Percentiles rank a stretch among this genome's conserved stretches.
phyloP scores from a whole-genome alignment of 2,888 invertebrate species.

The Platycheirus albimanus region DNA sequence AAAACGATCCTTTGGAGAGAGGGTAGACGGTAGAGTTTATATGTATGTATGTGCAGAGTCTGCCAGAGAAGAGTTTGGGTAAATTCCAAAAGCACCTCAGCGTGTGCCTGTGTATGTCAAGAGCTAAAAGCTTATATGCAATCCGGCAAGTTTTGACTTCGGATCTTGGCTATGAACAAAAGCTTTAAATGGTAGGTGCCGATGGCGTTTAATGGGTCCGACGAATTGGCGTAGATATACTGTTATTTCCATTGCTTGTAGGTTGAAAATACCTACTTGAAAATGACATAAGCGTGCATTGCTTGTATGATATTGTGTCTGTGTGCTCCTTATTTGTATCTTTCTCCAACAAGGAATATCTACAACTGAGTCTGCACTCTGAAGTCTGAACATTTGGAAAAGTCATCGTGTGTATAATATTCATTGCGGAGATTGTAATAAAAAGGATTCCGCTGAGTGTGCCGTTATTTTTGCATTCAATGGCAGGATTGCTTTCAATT shows the following conservation, averaged over 20 bases:
- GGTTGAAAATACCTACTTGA: too few species aligned
- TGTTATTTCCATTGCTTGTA: conserved; percentile 6
- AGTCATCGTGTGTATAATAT: conserved; percentile 49
- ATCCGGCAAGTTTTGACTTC: conserved; percentile 29
- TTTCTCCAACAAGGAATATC: conserved; percentile 8
- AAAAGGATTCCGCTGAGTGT: conserved; percentile 73
- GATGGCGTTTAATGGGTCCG: conserved; percentile 2
- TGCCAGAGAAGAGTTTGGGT: conserved; percentile 10
- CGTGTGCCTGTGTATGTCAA: conserved; percentile 28
- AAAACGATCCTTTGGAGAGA: conserved; percentile 55
- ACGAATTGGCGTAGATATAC: conserved; percentile 31
- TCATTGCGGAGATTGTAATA: conserved; percentile 73
- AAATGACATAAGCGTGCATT: conserved; percentile 38
- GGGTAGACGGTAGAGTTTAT: not conserved
- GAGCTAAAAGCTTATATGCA: conserved; percentile 14
- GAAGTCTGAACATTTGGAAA: not conserved
- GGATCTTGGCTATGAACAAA: conserved; percentile 36
- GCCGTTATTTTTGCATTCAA: conserved; percentile 73
- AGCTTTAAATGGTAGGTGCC: not conserved
- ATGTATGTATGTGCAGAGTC: not conserved
- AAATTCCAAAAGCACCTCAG: conserved; percentile 63
- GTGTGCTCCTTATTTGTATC: conserved; percentile 16
- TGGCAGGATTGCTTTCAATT: conserved; percentile 72
- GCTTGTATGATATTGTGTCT: conserved; percentile 20
- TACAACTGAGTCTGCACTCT: conserved; percentile 6